These are phyloP conservation scores for Strigops habroptila DNA, from an alignment of 2,113 vertebrate genomes.

Conservation along the genomic window DNA sequence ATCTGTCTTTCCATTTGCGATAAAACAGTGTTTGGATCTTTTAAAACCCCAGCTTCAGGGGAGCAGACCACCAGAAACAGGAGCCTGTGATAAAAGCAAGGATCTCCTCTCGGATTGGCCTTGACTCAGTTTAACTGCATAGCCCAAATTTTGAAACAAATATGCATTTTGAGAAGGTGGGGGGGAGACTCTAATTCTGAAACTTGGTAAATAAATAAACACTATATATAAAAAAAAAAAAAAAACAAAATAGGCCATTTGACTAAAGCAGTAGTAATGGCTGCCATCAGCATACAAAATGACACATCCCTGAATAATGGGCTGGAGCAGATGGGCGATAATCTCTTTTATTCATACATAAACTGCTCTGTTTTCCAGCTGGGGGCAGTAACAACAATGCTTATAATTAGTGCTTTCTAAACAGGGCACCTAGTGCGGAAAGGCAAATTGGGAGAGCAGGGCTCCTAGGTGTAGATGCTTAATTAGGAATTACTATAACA, in stretches of 20 bases:
- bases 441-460: conserved; percentile 58
- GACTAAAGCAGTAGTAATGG: conserved; percentile 55
- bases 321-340: conserved; percentile 75
- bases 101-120: conserved; percentile 10
- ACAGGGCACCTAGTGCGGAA: conserved; percentile 62
- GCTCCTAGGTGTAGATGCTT: conserved; percentile 38
- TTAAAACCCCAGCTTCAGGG: background rate
- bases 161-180: background rate
- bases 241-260: conserved; percentile 20
- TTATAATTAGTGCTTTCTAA: conserved; percentile 63
- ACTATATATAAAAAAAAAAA: background rate
- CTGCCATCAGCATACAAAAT: conserved; percentile 67
- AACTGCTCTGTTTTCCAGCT: conserved; percentile 76
- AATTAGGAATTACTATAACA: conserved; percentile 61
- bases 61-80: background rate
- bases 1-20: background rate
- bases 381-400: conserved; percentile 77
- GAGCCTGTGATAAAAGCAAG: background rate
- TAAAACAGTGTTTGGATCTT: background rate
- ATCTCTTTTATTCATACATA: conserved; percentile 70
- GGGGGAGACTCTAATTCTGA: background rate
- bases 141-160: background rate
- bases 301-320: conserved; percentile 70
- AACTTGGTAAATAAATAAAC: conserved; percentile 54
- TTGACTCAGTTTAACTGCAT: conserved; percentile 47